phyloP scores from a whole-genome alignment of 2,113 vertebrate genomes.

The Oreochromis niloticus region DNA sequence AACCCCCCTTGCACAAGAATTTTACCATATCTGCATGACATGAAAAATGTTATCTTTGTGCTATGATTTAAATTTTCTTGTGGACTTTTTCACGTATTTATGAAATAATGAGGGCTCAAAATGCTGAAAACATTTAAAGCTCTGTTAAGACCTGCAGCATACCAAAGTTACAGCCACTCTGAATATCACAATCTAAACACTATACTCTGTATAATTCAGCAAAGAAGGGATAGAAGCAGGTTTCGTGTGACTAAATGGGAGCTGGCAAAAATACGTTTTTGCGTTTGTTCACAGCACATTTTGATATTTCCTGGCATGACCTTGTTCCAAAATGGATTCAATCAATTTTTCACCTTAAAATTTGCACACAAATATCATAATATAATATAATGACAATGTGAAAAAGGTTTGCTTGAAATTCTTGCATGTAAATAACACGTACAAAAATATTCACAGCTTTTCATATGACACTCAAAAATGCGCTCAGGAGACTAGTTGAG shows the following conservation, averaged over 20 bases:
- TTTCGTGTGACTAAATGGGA: accelerated
- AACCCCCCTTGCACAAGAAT: accelerated
- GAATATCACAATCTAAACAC: background rate
- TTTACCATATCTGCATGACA: background rate
- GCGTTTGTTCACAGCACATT: accelerated
- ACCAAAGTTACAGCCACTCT: background rate
- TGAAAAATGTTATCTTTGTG: background rate
- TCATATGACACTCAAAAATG: accelerated
- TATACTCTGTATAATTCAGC: background rate
- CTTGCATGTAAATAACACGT: accelerated
- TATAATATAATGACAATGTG: background rate
- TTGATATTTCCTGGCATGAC: background rate
- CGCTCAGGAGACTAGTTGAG: accelerated
- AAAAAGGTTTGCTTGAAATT: background rate
- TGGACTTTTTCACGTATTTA: background rate
- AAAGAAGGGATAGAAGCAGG: background rate
- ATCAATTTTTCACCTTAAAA: background rate
- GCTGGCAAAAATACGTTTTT: accelerated
- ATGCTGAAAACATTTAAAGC: background rate
- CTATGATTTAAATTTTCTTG: accelerated
- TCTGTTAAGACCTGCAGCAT: background rate
- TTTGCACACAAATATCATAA: background rate
- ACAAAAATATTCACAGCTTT: background rate
- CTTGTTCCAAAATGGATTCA: background rate
- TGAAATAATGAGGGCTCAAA: accelerated